Base-by-base conservation (phyloP, 2,888 invertebrate genomes). In the Prionchulus punctatus region DNA sequence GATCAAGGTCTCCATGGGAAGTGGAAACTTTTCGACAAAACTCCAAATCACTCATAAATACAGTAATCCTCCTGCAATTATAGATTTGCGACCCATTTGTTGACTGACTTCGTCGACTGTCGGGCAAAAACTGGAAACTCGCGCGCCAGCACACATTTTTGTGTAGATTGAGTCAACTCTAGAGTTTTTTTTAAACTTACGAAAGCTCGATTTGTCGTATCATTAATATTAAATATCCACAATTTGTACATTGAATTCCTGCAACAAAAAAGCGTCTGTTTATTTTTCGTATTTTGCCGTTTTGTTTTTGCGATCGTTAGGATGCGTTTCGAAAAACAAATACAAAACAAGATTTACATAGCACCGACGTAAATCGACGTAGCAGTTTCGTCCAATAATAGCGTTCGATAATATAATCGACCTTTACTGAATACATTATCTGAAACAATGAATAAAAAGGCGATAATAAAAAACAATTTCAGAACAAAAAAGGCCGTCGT, bases 301-400 rank as follows among this genome's bases (percentile, higher is more conserved):
- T 23, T 51, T 25, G 21, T 2, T 15, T 12, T 26, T 18, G 27
- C 25, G 3, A 7, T 49, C 18, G n/a, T 4, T 12, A 4, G 18
- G n/a, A n/a, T n/a, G n/a, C n/a, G n/a, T n/a, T n/a, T n/a, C 21
- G 7, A 12, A 18, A 55, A 55, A 21, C n/a, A 25, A 2, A 26
- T 28, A 30, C 54, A 15, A 55, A 30, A 18, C 12, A 26, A 2
- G n/a, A 43, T 57, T 55, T 53, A 59, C 53, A 65, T 62, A 26
- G 69, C 67, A n/a, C 70, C 70, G 28, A 69, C 70, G 59, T 66
- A 70, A 23, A 70, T 61, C 42, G 67, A 62, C 15, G 63, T 65
- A 1, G 65, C 23, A 2, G 56, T 26, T 21, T 62, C 50, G 54
- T 71, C 67, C 50, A 70, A 60, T 2, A 63, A 58, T 12, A 70